Evolutionary conservation across 2,113 vertebrate species (phyloP), one percentile per base, ranked within the genome.

Genomic region (Merops nubicus): DNA sequence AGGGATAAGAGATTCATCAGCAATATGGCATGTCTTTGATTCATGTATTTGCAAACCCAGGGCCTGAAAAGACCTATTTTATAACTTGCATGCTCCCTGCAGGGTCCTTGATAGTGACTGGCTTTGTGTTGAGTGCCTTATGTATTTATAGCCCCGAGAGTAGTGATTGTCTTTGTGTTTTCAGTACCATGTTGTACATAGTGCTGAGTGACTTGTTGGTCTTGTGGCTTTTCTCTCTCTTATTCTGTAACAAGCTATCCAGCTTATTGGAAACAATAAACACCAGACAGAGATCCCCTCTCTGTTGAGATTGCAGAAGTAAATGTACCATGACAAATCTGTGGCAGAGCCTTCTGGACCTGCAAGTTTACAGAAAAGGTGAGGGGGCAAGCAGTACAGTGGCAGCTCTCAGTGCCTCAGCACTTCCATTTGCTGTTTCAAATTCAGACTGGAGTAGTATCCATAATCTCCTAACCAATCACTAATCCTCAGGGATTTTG

Each of bases 401-500:
- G 28, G 82, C 65, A 89, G 26, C 77, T 72, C 38, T 57, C 74
- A 68, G n/a, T 76, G 62, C 54, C 74, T 87, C 68, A 74, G 84
- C 83, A 59, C 83, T 93, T 95, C 63, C 59, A 47, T 93, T 84
- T 93, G 91, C 83, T 91, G 17, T 91, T 94, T 96, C 91, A 83
- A 85, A 89, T 93, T 91, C 70, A 73, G 75, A 31, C 84, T 85
- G 70, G 45, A 89, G 81, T 82, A 70, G 73, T 81, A 67, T 72
- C 89, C 40, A 5, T 91, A 82, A 95, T 93, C 89, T 96, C 65
- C 91, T 91, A 91, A 94, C 91, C 87, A 89, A 87, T 91, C 85
- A 68, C 69, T 95, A 92, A 97, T 95, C 87, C 93, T 81, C 73
- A 69, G 69, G 93, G 94, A 93, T 93, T 95, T 90, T 83, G 67